phyloP scores from a whole-genome alignment of 2,113 vertebrate genomes.

The Anolis carolinensis region DNA sequence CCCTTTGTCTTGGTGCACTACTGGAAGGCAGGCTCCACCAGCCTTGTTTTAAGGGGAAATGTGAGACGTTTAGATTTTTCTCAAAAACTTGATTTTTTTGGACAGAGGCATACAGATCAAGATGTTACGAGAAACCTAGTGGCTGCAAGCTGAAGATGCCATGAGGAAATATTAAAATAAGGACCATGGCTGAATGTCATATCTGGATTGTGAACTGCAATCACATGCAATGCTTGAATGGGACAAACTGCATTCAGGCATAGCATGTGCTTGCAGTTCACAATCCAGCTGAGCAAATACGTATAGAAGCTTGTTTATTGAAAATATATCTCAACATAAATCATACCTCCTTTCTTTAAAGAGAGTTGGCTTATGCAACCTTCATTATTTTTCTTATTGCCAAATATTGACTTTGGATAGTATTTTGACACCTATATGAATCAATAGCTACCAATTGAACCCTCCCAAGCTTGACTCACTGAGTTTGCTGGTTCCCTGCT shows the following conservation, averaged over 20 bases:
- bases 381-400: conserved; percentile 19
- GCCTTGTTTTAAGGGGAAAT: neutral
- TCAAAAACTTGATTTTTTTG: neutral
- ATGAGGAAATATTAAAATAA: neutral
- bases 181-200: too few relatives aligned
- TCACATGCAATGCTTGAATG: too few relatives aligned
- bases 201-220: too few relatives aligned
- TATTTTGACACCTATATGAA: neutral
- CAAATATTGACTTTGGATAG: neutral
- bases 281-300: neutral
- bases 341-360: neutral
- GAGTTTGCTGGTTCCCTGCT: neutral
- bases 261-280: neutral
- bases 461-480: neutral
- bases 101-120: neutral
- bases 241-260: neutral
- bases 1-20: too few relatives aligned
- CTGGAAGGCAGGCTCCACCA: neutral
- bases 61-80: neutral
- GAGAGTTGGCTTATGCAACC: neutral
- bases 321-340: neutral
- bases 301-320: neutral
- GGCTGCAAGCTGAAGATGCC: neutral
- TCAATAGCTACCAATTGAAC: conserved; percentile 17
- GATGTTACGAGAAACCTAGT: neutral